phyloP scores from a whole-genome alignment of 2,113 vertebrate genomes.

The Lonchura striata region DNA sequence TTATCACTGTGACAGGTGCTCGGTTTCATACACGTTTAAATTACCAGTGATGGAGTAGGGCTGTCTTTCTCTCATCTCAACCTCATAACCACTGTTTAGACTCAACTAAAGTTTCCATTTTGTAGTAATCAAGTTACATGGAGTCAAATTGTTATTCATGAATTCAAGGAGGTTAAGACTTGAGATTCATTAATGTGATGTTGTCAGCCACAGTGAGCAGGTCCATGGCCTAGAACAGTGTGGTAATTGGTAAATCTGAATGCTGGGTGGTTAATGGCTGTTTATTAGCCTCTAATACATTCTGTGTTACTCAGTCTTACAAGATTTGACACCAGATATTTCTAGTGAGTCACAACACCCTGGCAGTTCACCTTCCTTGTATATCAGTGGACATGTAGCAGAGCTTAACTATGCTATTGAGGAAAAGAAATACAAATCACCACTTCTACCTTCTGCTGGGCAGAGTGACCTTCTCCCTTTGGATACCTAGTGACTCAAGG shows the following conservation, averaged over 20 bases:
- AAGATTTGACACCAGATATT: conserved; percentile 53
- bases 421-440: not conserved
- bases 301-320: conserved; percentile 48
- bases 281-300: conserved; percentile 61
- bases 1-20: conserved; percentile 64
- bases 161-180: conserved; percentile 44
- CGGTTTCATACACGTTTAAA: conserved; percentile 59
- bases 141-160: conserved; percentile 58
- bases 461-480: not conserved
- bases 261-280: conserved; percentile 25
- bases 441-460: not conserved
- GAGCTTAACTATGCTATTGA: not conserved
- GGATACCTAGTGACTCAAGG: not conserved
- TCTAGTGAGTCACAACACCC: conserved; percentile 31
- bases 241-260: conserved; percentile 46
- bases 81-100: conserved; percentile 61
- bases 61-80: conserved; percentile 62
- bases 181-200: conserved; percentile 39
- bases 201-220: not conserved
- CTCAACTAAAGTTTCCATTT: conserved; percentile 59
- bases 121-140: conserved; percentile 46
- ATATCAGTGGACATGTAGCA: not conserved
- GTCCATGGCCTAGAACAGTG: not conserved
- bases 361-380: conserved; percentile 33
- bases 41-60: conserved; percentile 62